Base-by-base conservation (phyloP, 2,113 vertebrate genomes). In the Ibidorhyncha struthersii region DNA sequence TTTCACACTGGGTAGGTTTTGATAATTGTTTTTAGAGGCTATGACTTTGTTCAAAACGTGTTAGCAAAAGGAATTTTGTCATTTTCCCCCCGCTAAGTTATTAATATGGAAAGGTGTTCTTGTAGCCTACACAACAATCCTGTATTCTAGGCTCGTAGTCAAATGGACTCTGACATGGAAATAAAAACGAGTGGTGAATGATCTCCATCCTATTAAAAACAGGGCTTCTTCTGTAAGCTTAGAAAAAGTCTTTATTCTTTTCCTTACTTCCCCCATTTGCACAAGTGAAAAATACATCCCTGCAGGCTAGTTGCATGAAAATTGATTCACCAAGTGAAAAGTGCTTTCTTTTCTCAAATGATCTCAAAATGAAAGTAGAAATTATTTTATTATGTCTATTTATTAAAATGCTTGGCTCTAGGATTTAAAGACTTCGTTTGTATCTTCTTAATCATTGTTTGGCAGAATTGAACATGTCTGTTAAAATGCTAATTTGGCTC, bases 21-120 rank as follows among this genome's bases (percentile, higher is more conserved):
- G 73, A 40, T 92, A 86, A 97, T 91, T 96, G 80, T 92, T 93
- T 94, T 63, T 83, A 72, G 74, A 70, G 59, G 67, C 40, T 86
- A 22, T 6, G 13, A 47, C 50, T 90, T 77, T 18, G 32, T 82
- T 82, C 50, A 59, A 47, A 86, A 77, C 62, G 43, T 50, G 63
- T 45, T 70, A 29, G 66, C 58, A 41, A 47, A 89, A 82, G 69
- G 56, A 67, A 47, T 89, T 63, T 27, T 82, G 59, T 84, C 9
- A 5, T 82, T 76, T 29, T 1, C 1, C 9, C 4, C 4, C 11
- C 1, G 18, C 16, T 2, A 5, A 78, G 23, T 65, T 82, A 52
- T 45, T 58, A 38, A 16, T 41, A 10, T 34, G 40, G 52, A 91
- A 56, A 89, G 20, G 15, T 89, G 36, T 23, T 81, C 11, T 34